Percentiles rank a stretch among this genome's conserved stretches.
phyloP scores from a whole-genome alignment of 2,888 invertebrate genomes.

The Andrena praecox region DNA sequence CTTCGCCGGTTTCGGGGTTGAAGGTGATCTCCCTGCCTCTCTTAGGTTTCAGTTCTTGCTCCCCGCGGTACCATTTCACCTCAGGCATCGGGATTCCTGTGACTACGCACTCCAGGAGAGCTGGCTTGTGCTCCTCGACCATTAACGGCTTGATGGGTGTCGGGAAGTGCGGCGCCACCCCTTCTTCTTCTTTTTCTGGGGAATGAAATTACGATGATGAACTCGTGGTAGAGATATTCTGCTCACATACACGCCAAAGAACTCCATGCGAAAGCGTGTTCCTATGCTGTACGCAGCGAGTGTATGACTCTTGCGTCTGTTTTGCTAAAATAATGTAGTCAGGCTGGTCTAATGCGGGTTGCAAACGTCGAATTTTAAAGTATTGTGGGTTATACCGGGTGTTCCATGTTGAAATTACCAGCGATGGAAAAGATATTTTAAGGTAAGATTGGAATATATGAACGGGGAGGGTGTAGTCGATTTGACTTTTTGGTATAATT shows the following conservation, averaged over 20 bases:
- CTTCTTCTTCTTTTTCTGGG: conserved; percentile 89
- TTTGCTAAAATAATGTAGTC: background rate
- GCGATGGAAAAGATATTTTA: background rate
- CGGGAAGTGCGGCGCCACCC: conserved; percentile 89
- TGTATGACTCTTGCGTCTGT: background rate
- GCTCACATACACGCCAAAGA: background rate
- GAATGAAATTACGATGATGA: conserved; percentile 23
- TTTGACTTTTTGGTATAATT: too few relatives aligned
- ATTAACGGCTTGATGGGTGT: conserved; percentile 89
- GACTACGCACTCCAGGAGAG: conserved; percentile 89
- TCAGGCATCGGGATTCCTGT: conserved; percentile 89
- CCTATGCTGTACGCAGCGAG: background rate
- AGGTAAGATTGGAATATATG: too few relatives aligned
- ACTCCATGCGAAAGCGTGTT: conserved; percentile 1
- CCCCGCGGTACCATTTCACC: conserved; percentile 90
- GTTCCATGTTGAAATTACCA: background rate
- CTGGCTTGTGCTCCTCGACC: conserved; percentile 88
- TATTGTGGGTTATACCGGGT: background rate
- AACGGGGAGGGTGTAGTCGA: too few relatives aligned
- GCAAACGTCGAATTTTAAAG: background rate
- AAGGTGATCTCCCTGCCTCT: conserved; percentile 87
- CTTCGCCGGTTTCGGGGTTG: conserved; percentile 88
- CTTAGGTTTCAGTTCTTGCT: conserved; percentile 87
- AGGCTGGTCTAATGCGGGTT: background rate
- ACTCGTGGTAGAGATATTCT: background rate